phyloP scores from a whole-genome alignment of 2,888 invertebrate genomes.

The Polyommatus iphigenia region DNA sequence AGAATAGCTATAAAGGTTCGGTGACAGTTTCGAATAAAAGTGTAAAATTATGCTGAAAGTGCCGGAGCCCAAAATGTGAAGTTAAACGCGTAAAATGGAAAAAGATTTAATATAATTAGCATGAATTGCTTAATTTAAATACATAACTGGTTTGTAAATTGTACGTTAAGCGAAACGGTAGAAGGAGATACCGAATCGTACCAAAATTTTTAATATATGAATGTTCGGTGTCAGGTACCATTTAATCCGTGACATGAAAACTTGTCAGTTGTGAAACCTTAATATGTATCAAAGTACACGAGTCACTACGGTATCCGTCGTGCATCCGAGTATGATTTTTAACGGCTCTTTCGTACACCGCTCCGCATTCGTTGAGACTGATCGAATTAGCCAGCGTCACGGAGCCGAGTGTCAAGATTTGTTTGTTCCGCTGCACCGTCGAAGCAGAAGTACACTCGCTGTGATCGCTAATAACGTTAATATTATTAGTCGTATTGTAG shows the following conservation, averaged over 20 bases:
- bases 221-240: slow-evolving; percentile 15
- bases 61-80: not conserved
- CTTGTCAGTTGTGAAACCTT: slow-evolving; percentile 37
- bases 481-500: slow-evolving; percentile 55
- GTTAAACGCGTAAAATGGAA: not conserved
- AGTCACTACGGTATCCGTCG: slow-evolving; percentile 41
- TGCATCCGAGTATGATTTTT: slow-evolving; percentile 40
- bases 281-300: slow-evolving; percentile 39
- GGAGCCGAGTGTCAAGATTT: slow-evolving; percentile 66
- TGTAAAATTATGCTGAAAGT: not conserved
- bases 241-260: slow-evolving; percentile 14
- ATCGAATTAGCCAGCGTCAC: slow-evolving; percentile 54
- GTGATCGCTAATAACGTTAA: slow-evolving; percentile 70
- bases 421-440: slow-evolving; percentile 55
- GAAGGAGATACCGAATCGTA: not conserved
- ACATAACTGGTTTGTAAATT: not conserved
- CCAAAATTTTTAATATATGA: not conserved
- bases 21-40: not conserved
- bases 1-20: not conserved
- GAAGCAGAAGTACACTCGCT: slow-evolving; percentile 50
- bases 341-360: slow-evolving; percentile 42
- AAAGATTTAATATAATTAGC: not conserved
- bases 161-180: not conserved
- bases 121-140: not conserved
- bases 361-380: slow-evolving; percentile 51